These are phyloP conservation scores for Epinephelus cyanopodus DNA, from an alignment of 2,113 vertebrate species.

Conservation along the genomic window DNA sequence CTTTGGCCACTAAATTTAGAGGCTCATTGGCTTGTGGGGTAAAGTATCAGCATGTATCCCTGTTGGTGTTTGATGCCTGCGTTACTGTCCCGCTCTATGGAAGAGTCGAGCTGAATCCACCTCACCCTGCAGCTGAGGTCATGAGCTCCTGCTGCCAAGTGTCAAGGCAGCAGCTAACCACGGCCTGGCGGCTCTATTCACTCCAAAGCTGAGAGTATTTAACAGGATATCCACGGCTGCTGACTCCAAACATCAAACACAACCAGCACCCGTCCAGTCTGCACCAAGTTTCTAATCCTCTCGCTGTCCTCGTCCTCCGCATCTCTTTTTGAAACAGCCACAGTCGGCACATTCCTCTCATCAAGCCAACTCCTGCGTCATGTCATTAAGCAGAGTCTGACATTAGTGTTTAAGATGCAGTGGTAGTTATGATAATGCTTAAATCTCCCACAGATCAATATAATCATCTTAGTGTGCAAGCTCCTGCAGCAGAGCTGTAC, in stretches of 20 bases:
- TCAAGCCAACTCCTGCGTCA: neutral
- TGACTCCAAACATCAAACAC: constrained; percentile 42
- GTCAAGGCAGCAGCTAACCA: constrained; percentile 24
- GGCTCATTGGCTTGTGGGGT: too few relatives aligned
- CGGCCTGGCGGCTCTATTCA: constrained; percentile 50
- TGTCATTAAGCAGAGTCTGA: neutral
- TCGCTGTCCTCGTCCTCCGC: constrained; percentile 3
- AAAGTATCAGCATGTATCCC: too few relatives aligned
- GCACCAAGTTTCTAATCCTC: constrained; percentile 21
- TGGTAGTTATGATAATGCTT: constrained; percentile 1
- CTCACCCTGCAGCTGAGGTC: constrained; percentile 14
- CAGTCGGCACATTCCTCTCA: constrained; percentile 30
- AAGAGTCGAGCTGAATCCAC: neutral
- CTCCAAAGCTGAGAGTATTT: constrained; percentile 50
- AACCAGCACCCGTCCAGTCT: neutral
- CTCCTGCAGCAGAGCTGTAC: neutral
- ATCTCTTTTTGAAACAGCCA: constrained; percentile 20
- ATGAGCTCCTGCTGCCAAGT: constrained; percentile 29
- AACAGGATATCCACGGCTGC: constrained; percentile 28
- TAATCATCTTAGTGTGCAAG: neutral
- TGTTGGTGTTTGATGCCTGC: neutral
- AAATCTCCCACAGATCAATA: neutral
- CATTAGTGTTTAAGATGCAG: neutral
- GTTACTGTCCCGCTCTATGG: neutral
- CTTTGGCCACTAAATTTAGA: too few relatives aligned